A percentile compares a stretch with the other conserved stretches of the same genome.
phyloP scores from a whole-genome alignment of 2,113 vertebrate genomes.

The Myiagra hebetior region DNA sequence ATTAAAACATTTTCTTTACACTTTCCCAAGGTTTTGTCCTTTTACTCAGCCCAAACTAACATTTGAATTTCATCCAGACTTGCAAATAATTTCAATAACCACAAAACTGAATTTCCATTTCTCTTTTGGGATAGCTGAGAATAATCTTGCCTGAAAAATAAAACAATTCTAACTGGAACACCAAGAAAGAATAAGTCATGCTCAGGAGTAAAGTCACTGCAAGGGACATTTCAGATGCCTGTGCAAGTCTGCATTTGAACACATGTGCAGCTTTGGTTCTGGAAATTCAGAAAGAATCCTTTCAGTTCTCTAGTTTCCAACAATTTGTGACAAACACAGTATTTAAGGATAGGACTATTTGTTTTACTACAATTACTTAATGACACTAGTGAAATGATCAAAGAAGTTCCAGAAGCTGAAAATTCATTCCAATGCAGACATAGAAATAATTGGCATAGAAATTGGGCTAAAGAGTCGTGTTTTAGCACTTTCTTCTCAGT shows the following conservation, averaged over 20 bases:
- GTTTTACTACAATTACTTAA: slow-evolving; percentile 37
- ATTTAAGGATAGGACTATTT: neutral
- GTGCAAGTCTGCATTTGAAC: neutral
- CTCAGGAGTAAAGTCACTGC: neutral
- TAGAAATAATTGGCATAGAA: slow-evolving; percentile 81
- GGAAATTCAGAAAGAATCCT: neutral
- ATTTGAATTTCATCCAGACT: slow-evolving; percentile 33
- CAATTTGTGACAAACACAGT: neutral
- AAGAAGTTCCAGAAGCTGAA: slow-evolving; percentile 63
- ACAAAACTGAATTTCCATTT: neutral
- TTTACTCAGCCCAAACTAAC: neutral
- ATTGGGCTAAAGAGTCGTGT: slow-evolving; percentile 74
- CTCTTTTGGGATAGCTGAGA: slow-evolving; percentile 1
- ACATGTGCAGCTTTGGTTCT: neutral
- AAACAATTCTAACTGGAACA: neutral
- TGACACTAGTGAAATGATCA: slow-evolving; percentile 38
- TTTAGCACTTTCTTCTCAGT: slow-evolving; percentile 82
- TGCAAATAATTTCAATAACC: slow-evolving; percentile 28
- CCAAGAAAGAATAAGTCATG: neutral
- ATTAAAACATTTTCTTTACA: neutral
- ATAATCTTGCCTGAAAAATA: neutral
- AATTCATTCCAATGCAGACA: slow-evolving; percentile 72
- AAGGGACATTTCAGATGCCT: neutral
- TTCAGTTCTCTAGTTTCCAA: slow-evolving; percentile 23
- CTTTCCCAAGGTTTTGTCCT: neutral